These are phyloP conservation scores for Caenorhabditis uteleia DNA, from an alignment of 2,888 invertebrate genomes.

Conservation along the genomic window DNA sequence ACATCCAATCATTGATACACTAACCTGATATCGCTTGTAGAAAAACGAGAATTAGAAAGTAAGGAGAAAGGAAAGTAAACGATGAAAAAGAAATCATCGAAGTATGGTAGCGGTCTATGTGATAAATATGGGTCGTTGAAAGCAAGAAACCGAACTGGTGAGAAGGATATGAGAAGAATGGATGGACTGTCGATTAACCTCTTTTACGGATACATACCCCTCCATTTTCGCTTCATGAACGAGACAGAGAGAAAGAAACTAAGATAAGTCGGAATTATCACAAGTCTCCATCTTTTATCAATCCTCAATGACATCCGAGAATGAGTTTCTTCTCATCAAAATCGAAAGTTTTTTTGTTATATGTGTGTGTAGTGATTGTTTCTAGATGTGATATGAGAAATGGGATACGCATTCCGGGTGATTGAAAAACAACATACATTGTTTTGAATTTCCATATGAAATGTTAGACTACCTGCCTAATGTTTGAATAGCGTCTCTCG, in stretches of 20 bases:
- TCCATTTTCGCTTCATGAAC: conserved; percentile 11
- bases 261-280: conserved; percentile 35
- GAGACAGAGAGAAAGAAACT: conserved; percentile 11
- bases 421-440: too few relatives aligned
- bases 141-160: conserved; percentile 11
- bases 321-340: conserved; percentile 19
- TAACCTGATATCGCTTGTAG: conserved; percentile 8
- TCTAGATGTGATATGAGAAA: too few relatives aligned
- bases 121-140: conserved; percentile 33
- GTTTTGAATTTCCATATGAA: too few relatives aligned
- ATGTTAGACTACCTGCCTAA: too few relatives aligned
- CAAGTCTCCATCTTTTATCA: conserved; percentile 32
- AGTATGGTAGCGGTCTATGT: conserved; percentile 10
- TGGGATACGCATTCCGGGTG: too few relatives aligned
- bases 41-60: conserved; percentile 33
- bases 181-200: conserved; percentile 43
- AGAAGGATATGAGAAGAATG: conserved; percentile 24
- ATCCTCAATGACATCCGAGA: too few relatives aligned
- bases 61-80: conserved; percentile 34
- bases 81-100: conserved; percentile 34
- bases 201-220: conserved; percentile 39
- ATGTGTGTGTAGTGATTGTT: too few relatives aligned
- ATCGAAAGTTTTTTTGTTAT: conserved; percentile 40
- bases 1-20: not conserved
- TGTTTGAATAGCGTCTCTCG: too few relatives aligned